These are phyloP conservation scores for Hypsopygia costalis DNA, from an alignment of 2,888 invertebrate species.

Conservation along the genomic window DNA sequence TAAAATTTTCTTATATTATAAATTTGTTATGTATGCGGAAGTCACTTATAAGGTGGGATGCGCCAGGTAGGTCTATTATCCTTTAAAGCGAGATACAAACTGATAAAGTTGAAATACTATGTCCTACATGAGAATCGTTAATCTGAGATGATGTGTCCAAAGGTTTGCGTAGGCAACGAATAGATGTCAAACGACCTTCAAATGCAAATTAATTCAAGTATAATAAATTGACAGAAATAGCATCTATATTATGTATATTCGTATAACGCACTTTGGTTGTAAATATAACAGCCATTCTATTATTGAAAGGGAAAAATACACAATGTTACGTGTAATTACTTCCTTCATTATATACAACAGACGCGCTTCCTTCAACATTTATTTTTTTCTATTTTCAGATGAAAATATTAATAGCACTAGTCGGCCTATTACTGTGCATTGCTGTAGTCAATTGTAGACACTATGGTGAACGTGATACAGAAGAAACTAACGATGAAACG, in stretches of 20 bases:
- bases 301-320: background rate
- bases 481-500: slow-evolving; percentile 23
- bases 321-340: background rate
- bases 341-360: background rate
- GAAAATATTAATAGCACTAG: slow-evolving; percentile 38
- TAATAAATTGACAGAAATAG: background rate
- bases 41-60: too few species aligned
- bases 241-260: background rate
- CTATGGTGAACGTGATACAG: slow-evolving; percentile 32
- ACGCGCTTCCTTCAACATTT: slow-evolving; percentile 14
- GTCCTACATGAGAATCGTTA: too few species aligned
- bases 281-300: background rate
- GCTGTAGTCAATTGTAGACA: slow-evolving; percentile 39
- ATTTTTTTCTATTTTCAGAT: slow-evolving; percentile 44
- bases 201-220: background rate
- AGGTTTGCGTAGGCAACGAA: background rate
- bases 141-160: background rate
- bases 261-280: background rate
- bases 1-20: too few species aligned
- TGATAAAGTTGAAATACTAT: background rate
- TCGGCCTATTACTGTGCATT: slow-evolving; percentile 38
- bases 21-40: too few species aligned
- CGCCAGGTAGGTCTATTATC: too few species aligned
- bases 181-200: background rate
- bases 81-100: background rate